Base-by-base conservation (phyloP, 2,888 invertebrate genomes). In the Limnephilus rhombicus region DNA sequence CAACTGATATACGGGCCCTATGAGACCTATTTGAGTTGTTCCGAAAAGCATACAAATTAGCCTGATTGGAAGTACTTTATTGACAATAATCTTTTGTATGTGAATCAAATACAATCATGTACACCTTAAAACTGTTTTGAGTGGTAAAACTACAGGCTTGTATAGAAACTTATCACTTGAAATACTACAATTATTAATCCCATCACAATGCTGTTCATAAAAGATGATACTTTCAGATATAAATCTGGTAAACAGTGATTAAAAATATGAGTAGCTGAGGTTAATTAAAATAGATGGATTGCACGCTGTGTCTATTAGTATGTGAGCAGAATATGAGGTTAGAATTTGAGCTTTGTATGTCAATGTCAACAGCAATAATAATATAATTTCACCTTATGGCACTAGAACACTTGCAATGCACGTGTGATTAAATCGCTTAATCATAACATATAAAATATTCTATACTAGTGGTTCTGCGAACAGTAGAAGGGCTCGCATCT, bases 311-410 rank as follows among this genome's bases (percentile, higher is more conserved):
- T 24, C 9, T n/a, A 9, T 68, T 68, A 1, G 68, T 68, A 68
- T 68, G 68, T 68, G 68, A 68, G 68, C 68, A 68, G 68, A 68
- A 24, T 68, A 68, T 68, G 68, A 68, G 68, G 68, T 68, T 68
- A 68, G 68, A 68, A 68, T 68, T 68, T 68, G 68, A 68, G 68
- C 68, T 68, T 68, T 68, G 68, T 68, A 68, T 68, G 68, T 68
- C 68, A 68, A 68, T 68, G 68, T 68, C 68, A n/a, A 68, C 68
- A 68, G 68, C 68, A 68, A 24, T 68, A 68, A n/a, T 24, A 24
- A 24, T 68, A 68, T 68, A 68, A 68, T 68, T 68, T 24, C 68
- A 68, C 68, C 68, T 24, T 24, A 24, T 24, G 24, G 68, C 68
- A 68, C 68, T 68, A 68, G 24, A 68, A 68, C 7, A 68, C 53